phyloP scores from a whole-genome alignment of 2,113 vertebrate genomes.

The Tringa solitaria region DNA sequence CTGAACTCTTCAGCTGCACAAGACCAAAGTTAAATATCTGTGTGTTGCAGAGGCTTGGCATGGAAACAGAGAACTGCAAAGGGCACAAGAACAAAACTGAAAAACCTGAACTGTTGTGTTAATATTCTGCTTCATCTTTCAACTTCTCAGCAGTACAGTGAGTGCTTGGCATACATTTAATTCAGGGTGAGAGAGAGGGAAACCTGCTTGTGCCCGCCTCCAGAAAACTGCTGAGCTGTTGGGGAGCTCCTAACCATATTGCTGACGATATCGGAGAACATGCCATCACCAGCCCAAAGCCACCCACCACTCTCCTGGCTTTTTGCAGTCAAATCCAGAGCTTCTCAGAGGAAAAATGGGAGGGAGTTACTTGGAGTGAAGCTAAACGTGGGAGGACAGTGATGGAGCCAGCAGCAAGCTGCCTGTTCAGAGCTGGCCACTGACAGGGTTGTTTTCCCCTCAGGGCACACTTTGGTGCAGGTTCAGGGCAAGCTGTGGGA shows the following conservation, averaged over 20 bases:
- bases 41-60: neutral
- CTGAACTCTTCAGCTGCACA: neutral
- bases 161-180: neutral
- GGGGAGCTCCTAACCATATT: neutral
- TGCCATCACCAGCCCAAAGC: neutral
- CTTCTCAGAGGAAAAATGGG: neutral
- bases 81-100: neutral
- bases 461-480: neutral
- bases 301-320: neutral
- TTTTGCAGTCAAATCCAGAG: neutral
- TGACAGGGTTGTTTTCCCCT: neutral
- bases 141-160: fast-evolving
- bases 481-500: neutral
- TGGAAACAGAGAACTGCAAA: neutral
- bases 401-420: neutral
- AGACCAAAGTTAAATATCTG: neutral
- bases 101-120: neutral
- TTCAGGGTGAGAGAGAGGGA: neutral
- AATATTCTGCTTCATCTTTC: neutral
- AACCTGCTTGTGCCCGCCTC: neutral
- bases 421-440: fast-evolving
- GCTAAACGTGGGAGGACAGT: neutral
- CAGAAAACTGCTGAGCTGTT: neutral
- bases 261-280: fast-evolving
- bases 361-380: neutral